These are phyloP conservation scores for Macrochelys suwanniensis DNA, from an alignment of 2,797 vertebrate species.

Conservation along the genomic window DNA sequence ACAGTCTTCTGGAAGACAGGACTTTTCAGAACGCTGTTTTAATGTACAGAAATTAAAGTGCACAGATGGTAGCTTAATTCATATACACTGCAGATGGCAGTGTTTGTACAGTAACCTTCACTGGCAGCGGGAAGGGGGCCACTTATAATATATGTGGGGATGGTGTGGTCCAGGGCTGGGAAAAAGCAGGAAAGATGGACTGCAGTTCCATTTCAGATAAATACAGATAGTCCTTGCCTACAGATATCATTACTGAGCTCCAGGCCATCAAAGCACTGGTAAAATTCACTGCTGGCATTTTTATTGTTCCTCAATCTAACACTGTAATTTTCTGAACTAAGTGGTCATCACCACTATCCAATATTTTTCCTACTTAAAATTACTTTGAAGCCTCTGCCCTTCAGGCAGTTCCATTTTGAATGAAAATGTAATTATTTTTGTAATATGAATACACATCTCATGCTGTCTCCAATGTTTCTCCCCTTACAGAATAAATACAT, in stretches of 20 bases:
- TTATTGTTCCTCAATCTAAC: slow-evolving; percentile 49
- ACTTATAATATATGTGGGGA: neutral
- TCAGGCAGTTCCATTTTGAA: slow-evolving; percentile 42
- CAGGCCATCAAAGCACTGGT: neutral
- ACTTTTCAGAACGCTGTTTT: neutral
- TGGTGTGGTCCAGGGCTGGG: neutral
- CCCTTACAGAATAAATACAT: slow-evolving; percentile 41
- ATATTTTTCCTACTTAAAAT: slow-evolving; percentile 63
- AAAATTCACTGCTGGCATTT: neutral
- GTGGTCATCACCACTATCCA: slow-evolving; percentile 22
- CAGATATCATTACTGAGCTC: neutral
- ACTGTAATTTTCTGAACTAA: neutral
- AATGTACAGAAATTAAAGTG: slow-evolving; percentile 46
- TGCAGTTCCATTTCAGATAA: neutral
- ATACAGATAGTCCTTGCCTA: neutral
- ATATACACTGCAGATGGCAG: neutral
- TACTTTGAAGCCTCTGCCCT: slow-evolving; percentile 69
- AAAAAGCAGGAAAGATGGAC: neutral
- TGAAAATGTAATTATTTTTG: slow-evolving; percentile 62
- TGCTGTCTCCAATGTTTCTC: neutral
- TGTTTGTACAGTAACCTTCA: neutral
- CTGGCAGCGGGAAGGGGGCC: neutral
- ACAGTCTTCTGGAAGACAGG: neutral
- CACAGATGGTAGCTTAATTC: slow-evolving; percentile 20
- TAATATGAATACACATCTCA: slow-evolving; percentile 41